A percentile compares a stretch with the other conserved stretches of the same genome.
phyloP scores from a whole-genome alignment of 2,797 vertebrate species.

The Sebastes diaconus region DNA sequence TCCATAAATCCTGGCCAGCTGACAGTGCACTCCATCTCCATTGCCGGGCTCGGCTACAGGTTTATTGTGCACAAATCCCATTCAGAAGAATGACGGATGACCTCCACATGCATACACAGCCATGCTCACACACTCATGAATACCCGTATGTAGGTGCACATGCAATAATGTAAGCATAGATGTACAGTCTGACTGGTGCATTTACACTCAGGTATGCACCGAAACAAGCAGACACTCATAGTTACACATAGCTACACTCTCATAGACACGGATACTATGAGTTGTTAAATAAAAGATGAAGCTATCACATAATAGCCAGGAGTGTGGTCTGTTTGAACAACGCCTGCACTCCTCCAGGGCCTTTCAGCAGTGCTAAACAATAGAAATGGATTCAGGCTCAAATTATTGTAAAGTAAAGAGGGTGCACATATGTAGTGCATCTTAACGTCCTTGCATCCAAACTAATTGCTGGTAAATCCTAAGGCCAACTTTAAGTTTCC shows the following conservation, averaged over 20 bases:
- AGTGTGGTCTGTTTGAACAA: no score
- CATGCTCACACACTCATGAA: conserved; percentile 4
- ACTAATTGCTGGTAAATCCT: background rate
- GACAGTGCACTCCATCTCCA: conserved; percentile 83
- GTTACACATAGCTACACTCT: background rate
- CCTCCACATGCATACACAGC: conserved; percentile 42
- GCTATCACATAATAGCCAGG: background rate
- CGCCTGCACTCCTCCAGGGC: no score
- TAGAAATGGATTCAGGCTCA: background rate
- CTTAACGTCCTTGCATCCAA: background rate
- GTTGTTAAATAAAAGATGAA: background rate
- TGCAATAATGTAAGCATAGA: background rate
- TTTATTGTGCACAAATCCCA: conserved; percentile 85
- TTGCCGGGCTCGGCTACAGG: conserved; percentile 79
- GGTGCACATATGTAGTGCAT: background rate
- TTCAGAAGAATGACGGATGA: conserved; percentile 83
- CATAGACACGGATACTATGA: background rate
- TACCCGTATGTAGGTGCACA: background rate
- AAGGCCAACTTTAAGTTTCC: background rate
- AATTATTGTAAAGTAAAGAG: background rate
- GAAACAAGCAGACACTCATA: background rate
- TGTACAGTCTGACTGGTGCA: background rate
- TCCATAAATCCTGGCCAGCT: conserved; percentile 80
- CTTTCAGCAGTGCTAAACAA: background rate
- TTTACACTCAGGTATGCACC: background rate